Conservation (phyloP, 2,888 invertebrate species). For the Linnaemya tessellans region DNA sequence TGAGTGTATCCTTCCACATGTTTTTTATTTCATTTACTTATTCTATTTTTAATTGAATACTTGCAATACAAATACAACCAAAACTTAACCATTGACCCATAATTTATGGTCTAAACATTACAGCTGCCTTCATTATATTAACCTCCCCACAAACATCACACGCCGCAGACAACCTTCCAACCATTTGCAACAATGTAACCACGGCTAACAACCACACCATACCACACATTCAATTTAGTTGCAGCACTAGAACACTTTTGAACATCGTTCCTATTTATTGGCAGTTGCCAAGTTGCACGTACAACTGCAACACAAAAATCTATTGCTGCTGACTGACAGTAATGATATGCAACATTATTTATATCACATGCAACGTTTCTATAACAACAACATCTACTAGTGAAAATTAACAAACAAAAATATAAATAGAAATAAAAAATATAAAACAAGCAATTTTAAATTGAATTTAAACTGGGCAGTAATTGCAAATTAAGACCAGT, state of each 20-base stretch:
- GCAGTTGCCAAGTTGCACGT: conserved; percentile 25
- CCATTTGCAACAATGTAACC: conserved; percentile 42
- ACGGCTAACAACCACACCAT: background rate
- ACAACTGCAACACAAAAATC: conserved; percentile 20
- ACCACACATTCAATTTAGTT: conserved; percentile 3
- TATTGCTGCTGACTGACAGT: conserved; percentile 62
- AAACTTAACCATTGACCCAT: conserved; percentile 67
- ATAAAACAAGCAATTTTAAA: conserved; percentile 9
- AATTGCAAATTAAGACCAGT: conserved; percentile 66
- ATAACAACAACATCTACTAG: conserved; percentile 25
- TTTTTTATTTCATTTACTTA: too few species aligned
- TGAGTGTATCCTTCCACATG: too few species aligned
- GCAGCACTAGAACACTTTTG: background rate
- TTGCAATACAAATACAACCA: background rate
- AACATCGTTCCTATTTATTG: background rate
- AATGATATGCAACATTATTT: conserved; percentile 72
- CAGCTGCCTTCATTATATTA: conserved; percentile 17
- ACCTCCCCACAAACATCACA: background rate
- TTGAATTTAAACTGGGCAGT: conserved; percentile 33
- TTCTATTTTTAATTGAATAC: background rate
- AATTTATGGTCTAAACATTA: conserved; percentile 63
- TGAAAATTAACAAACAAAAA: background rate
- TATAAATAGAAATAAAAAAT: background rate
- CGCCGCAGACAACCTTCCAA: background rate
- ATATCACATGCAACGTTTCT: conserved; percentile 67